Evolutionary conservation across 53 echinoderm and acorn worm genomes (phyloP), one percentile per base, ranked within the genome.

Genomic region (Actinopyga echinites): DNA sequence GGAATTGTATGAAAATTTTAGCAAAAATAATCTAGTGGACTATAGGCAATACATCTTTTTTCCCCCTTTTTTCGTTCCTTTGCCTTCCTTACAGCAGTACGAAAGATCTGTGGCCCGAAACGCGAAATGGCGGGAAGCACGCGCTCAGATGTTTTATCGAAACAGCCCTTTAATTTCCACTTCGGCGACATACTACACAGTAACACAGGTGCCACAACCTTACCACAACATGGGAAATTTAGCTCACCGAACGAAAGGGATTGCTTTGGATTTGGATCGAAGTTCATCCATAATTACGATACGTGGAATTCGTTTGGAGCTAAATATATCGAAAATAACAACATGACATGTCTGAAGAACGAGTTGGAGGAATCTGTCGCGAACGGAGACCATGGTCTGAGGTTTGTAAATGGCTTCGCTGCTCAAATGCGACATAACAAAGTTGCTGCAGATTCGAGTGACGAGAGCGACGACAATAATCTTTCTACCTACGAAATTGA

Each of bases 401-500:
- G 58, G 36, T 80, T 80, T 80, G 81, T 80, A 36, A 80, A 80
- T 80, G 81, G 81, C 34, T 80, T 80, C 43, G 81, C 81, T 37
- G 60, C 81, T 22, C 81, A 80, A 29, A 80, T 80, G 44, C 36
- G 81, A 31, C 81, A 80, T 34, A 80, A 80, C 25, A 38, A 35
- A 33, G 32, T 22, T 62, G 81, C 36, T 36, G 81, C 81, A 42
- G 69, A 69, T 10, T 80, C 81, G 31, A 80, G 81, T n/a, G 62
- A 62, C 42, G 87, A 87, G 63, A 86, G 82, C 82, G 86, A 86
- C 9, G 86, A 86, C 37, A 38, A 40, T 68, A 71, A 40, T 42
- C 62, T 90, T 28, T 90, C 87, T 19, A 87, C 64, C 77, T 84
- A 86, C 55, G 91, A 91, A 65, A 87, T 91, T 33, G 91, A 91